A percentile compares a stretch with the other conserved stretches of the same genome.
phyloP scores from a whole-genome alignment of 2,113 vertebrate species.

The Mormoops blainvillei region DNA sequence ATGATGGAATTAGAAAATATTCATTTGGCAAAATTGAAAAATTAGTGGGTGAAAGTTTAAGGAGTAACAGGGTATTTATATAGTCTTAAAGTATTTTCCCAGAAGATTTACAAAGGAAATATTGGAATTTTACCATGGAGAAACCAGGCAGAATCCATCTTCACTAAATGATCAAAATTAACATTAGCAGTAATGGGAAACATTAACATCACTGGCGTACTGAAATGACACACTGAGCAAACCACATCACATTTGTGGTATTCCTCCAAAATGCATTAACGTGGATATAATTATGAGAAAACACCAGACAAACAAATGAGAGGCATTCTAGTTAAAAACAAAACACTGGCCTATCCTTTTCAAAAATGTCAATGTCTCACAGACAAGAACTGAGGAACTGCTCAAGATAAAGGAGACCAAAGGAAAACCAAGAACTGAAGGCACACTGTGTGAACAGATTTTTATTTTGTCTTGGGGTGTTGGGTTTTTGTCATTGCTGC shows the following conservation, averaged over 20 bases:
- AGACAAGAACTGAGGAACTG: neutral
- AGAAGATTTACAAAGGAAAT: neutral
- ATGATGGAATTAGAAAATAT: neutral
- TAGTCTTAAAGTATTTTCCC: neutral
- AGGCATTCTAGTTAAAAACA: neutral
- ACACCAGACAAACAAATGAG: neutral
- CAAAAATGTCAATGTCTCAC: neutral
- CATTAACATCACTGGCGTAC: neutral
- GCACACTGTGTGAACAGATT: neutral
- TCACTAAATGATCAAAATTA: neutral
- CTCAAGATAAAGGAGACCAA: neutral
- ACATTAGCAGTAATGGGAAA: neutral
- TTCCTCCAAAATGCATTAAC: neutral
- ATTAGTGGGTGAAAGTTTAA: neutral
- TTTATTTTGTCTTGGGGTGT: neutral
- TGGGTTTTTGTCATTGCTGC: neutral
- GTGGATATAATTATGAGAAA: neutral
- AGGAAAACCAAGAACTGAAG: neutral
- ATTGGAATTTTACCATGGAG: neutral
- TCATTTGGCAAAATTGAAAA: neutral
- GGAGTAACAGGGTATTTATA: neutral
- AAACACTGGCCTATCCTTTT: neutral
- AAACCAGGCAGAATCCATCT: neutral
- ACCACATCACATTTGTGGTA: neutral
- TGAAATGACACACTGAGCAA: neutral